Conservation (phyloP, 1,140 invertebrate genomes). For the Dinoponera quadriceps region DNA sequence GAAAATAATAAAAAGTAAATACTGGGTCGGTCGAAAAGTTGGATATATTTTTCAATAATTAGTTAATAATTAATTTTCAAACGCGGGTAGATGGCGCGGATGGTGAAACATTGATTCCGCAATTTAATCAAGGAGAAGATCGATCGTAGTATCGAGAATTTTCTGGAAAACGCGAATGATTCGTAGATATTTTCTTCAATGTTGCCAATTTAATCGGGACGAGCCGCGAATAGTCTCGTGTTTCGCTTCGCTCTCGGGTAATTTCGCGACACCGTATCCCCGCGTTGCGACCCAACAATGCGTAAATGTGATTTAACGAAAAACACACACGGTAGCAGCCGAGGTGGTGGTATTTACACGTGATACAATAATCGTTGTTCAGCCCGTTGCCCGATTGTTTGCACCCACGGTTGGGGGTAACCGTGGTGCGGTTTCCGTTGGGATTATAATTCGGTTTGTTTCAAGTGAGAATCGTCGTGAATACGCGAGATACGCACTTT, state of each 20-base stretch:
- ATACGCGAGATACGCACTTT: not conserved
- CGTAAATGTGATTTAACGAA: conserved; percentile 53
- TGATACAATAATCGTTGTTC: conserved; percentile 47
- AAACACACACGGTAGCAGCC: conserved; percentile 28
- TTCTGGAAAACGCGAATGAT: not conserved
- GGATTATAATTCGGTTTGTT: conserved; percentile 15
- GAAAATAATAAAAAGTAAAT: not conserved
- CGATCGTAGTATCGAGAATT: not conserved
- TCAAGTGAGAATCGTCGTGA: not conserved
- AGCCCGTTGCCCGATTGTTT: conserved; percentile 26
- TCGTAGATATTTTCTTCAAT: no score
- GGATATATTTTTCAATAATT: no score
- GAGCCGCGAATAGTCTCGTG: no score
- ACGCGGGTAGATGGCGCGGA: no score
- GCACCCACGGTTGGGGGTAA: no score
- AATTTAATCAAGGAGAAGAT: not conserved
- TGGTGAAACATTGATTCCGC: no score
- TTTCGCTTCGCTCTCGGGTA: not conserved
- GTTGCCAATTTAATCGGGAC: not conserved
- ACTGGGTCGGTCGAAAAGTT: no score
- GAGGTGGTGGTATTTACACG: conserved; percentile 36
- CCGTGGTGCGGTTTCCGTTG: conserved; percentile 27
- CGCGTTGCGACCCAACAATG: not conserved
- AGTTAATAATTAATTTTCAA: no score
- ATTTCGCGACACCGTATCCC: conserved; percentile 4